Evolutionary conservation across 2,888 invertebrate genomes (phyloP).

Genomic region (Bugulina stolonifera): DNA sequence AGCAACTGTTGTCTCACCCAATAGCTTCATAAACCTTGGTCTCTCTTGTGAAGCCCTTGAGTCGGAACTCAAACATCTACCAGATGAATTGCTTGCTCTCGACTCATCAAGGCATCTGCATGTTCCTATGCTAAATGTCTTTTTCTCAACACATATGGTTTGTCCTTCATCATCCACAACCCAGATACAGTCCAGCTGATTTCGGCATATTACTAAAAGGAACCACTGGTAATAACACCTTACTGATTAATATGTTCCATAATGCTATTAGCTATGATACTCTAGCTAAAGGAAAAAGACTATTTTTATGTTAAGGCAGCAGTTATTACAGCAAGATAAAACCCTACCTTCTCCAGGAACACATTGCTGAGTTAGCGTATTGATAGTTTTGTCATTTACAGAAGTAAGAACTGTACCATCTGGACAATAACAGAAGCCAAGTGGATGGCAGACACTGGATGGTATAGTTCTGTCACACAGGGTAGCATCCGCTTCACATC

Average conservation of each 20-base stretch:
- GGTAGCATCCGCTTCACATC: not conserved
- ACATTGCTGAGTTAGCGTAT: not conserved
- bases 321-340: no score
- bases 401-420: not conserved
- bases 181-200: not conserved
- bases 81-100: not conserved
- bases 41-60: not conserved
- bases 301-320: no score
- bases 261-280: no score
- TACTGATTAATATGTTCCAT: no score
- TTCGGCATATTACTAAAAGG: not conserved
- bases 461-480: not conserved
- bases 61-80: not conserved
- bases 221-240: no score
- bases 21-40: not conserved
- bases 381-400: not conserved
- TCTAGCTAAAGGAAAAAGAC: no score
- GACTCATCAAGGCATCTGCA: not conserved
- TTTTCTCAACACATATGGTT: not conserved
- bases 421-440: not conserved
- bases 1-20: no score
- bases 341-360: not conserved
- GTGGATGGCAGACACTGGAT: not conserved
- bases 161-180: not conserved
- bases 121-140: not conserved